Evolutionary conservation across 2,113 vertebrate species (phyloP), one percentile per base, ranked within the genome.

Genomic region (Hemichromis elongatus): DNA sequence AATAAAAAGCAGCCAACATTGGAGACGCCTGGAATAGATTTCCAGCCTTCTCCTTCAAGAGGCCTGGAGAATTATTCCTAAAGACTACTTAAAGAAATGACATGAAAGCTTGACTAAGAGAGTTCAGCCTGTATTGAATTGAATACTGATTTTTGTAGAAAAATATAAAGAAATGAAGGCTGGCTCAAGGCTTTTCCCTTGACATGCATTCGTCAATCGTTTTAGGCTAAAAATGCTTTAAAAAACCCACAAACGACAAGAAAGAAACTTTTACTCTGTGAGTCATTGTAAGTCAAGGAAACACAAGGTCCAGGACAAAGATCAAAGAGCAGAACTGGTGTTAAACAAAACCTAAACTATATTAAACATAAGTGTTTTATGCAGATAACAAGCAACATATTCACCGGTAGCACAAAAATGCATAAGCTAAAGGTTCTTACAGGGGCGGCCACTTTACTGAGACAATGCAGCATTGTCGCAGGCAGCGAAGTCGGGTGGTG

Each of bases 401-500:
- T 77, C n/a, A 50, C 30, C 33, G 14, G 0, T 52, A 9, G 13
- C 26, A 13, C 45, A 77, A 63, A 50, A n/a, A 80, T 50, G 42
- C 35, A 68, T 19, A 55, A 79, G 35, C 24, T 18, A 61, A 86
- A 89, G 56, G 85, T 88, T 54, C 59, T 86, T 91, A 88, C 50
- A 77, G 81, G 81, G 63, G 68, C 81, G 57, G 30, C 37, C 75
- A n/a, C 35, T 84, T 86, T 37, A 35, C 75, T 47, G 54, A 80
- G 66, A 80, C 79, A 83, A 19, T 35, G 66, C 81, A 80, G 70
- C 61, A 80, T 21, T 73, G 88, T 66, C 59, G n/a, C 80, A 52
- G 21, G 77, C 77, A 33, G 61, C 92, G 42, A 84, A 93, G 75
- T 13, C 57, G 40, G 79, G 87, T 70, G 50, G 87, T 5, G 81